Evolutionary conservation across 2,888 invertebrate species (phyloP).

Genomic region (Napeogenes inachia): DNA sequence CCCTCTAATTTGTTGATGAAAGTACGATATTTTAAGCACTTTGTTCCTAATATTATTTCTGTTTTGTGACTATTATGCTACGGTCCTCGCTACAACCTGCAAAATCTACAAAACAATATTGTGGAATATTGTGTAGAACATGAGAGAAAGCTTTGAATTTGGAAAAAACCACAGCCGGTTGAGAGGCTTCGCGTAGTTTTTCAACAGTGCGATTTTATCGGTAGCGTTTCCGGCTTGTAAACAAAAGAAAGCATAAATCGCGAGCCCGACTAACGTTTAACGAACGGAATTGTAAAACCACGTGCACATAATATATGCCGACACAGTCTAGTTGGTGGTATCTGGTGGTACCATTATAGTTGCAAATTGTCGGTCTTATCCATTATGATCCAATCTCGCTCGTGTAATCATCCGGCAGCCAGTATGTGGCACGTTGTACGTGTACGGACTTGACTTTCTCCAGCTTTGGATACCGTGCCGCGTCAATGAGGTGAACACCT

Average conservation of each 20-base stretch:
- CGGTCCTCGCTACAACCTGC: constrained; percentile 35
- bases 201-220: constrained; percentile 18
- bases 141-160: constrained; percentile 36
- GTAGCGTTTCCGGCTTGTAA: constrained; percentile 30
- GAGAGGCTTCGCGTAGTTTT: constrained; percentile 26
- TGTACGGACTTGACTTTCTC: constrained; percentile 72
- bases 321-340: constrained; percentile 54
- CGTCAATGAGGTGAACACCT: constrained; percentile 70
- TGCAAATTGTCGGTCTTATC: constrained; percentile 54
- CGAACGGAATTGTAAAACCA: constrained; percentile 34
- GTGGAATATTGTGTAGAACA: constrained; percentile 34
- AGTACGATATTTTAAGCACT: constrained; percentile 2
- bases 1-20: constrained; percentile 17
- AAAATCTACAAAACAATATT: constrained; percentile 36
- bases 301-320: constrained; percentile 39
- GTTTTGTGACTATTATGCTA: too few relatives aligned
- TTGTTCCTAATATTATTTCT: background rate
- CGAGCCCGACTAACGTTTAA: constrained; percentile 21
- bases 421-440: constrained; percentile 59
- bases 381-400: constrained; percentile 65
- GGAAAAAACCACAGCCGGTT: constrained; percentile 34
- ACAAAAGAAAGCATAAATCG: constrained; percentile 20
- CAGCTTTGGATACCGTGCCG: constrained; percentile 63
- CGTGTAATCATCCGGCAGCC: constrained; percentile 52
- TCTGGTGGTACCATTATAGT: constrained; percentile 41